These are phyloP conservation scores for Perdita meconis DNA, from an alignment of 2,888 invertebrate species.

Conservation along the genomic window DNA sequence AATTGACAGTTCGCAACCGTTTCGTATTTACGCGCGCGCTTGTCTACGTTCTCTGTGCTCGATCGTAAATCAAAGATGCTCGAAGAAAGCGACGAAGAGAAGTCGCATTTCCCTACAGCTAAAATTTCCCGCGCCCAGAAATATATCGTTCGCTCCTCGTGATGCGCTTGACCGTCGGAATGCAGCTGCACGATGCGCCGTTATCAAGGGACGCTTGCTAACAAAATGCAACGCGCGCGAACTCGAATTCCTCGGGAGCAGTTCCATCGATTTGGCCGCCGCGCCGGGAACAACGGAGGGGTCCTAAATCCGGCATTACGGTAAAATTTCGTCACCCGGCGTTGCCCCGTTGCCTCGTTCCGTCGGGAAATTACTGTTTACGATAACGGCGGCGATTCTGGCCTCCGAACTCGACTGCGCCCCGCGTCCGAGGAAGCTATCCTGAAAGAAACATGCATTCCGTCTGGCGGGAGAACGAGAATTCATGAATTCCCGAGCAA, in stretches of 20 bases:
- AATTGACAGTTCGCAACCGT: constrained; percentile 26
- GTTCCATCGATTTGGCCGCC: not conserved
- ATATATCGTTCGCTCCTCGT: no score
- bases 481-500: constrained; percentile 41
- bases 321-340: constrained; percentile 35
- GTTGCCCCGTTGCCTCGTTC: constrained; percentile 7
- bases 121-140: not conserved
- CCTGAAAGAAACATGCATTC: constrained; percentile 11
- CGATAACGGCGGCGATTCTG: constrained; percentile 36
- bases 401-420: constrained; percentile 15
- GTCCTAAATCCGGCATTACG: not conserved
- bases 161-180: no score
- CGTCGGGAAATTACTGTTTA: constrained; percentile 36
- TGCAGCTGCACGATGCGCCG: no score
- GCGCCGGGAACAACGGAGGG: not conserved
- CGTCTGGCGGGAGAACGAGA: not conserved
- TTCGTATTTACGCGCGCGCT: not conserved
- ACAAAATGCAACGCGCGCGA: constrained; percentile 1
- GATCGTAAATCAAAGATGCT: constrained; percentile 1
- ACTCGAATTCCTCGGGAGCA: constrained; percentile 12
- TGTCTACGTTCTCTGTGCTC: not conserved
- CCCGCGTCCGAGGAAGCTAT: constrained; percentile 37
- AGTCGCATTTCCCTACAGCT: not conserved
- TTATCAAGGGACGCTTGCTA: no score
- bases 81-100: no score